Base-by-base conservation (phyloP, 2,113 vertebrate species). In the Noturus placidus region DNA sequence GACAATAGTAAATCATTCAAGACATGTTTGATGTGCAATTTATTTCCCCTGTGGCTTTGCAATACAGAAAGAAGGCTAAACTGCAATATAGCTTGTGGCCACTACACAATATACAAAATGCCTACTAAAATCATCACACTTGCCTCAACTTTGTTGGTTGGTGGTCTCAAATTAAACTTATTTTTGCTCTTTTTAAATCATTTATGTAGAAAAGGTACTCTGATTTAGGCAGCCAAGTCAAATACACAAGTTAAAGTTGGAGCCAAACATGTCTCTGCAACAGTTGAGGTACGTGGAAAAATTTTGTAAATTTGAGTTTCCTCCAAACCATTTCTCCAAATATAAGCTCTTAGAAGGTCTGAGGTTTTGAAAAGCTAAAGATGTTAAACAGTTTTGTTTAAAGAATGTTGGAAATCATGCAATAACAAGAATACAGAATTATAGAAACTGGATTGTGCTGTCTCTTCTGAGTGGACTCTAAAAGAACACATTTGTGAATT, bases 281-380 rank as follows among this genome's bases (percentile, higher is more conserved):
- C 82, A 84, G 70, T 33, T 70, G 50, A 56, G 52, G 67, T 74
- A 72, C 22, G 14, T 72, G 83, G 65, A 84, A 84, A 84, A 74
- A 22, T 22, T 25, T 46, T 35, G 38, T 35, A 74, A 57, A 57
- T 20, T 35, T 84, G 65, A 84, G 27, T 33, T 56, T 84, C 52
- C 20, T 84, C 67, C 67, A 84, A 84, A 72, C 52, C 83, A 70
- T 72, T 70, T 52, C 65, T 70, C 65, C 50, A 70, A 54, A 84
- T 70, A 70, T 84, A 84, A 38, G 83, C 52, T 56, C 30, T 69
- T 54, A 15, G 52, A 57, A 54, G 50, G 83, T 56, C 67, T 84
- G 67, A 57, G 67, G 83, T 74, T 84, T 84, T 74, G 50, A 33
- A 84, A 56, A 50, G 67, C 52, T 57, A 84, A 74, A 74, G 11